A percentile compares a stretch with the other conserved stretches of the same genome.
These are phyloP conservation scores for Hexactinellida sp. DNA, from an alignment of 37 sponge, comb jelly and placozoan species.

Conservation along the genomic window DNA sequence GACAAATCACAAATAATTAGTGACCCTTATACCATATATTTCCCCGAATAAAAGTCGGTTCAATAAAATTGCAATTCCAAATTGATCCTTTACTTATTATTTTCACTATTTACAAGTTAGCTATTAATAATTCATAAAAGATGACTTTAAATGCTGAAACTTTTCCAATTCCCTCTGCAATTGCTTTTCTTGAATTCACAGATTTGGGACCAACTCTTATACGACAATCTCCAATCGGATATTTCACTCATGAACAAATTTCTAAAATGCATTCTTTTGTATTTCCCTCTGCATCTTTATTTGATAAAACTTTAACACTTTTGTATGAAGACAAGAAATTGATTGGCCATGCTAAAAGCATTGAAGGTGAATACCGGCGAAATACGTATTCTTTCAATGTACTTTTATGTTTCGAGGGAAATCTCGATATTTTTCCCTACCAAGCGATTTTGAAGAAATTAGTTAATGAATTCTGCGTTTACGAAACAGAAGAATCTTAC, in stretches of 20 bases:
- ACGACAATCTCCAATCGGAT: neutral
- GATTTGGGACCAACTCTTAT: neutral
- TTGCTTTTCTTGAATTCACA: neutral
- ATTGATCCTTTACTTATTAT: no score
- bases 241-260: neutral
- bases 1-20: no score
- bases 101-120: neutral
- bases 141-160: neutral
- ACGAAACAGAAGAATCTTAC: neutral
- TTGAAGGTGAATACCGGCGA: neutral
- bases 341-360: neutral
- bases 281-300: neutral
- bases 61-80: no score
- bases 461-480: neutral
- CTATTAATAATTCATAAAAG: neutral
- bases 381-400: neutral
- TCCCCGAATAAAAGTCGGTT: no score
- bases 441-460: neutral
- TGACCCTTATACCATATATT: no score
- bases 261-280: neutral
- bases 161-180: neutral
- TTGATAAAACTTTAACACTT: neutral
- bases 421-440: neutral
- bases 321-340: neutral
- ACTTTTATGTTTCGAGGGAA: neutral